Percentiles rank a stretch among this genome's conserved stretches.
phyloP scores from a whole-genome alignment of 37 sponge, comb jelly and placozoan genomes.

The Geodia barretti region DNA sequence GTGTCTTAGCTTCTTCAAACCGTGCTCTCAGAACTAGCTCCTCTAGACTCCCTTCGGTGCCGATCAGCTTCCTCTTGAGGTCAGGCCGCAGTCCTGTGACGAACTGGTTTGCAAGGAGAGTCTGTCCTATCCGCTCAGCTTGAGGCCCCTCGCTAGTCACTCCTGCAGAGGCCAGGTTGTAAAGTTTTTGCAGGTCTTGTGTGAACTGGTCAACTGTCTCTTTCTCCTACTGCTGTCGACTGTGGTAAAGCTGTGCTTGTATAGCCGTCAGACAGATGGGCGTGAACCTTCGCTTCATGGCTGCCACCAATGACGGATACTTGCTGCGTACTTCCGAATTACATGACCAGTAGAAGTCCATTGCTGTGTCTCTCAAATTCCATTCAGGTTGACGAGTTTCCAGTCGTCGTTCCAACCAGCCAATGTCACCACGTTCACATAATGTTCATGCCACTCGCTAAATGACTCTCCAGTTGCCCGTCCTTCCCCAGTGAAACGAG shows the following conservation, averaged over 20 bases:
- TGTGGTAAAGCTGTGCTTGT: slow-evolving; percentile 29
- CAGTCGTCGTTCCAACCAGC: slow-evolving; percentile 21
- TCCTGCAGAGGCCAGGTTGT: slow-evolving; percentile 29
- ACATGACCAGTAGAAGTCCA: slow-evolving; percentile 40
- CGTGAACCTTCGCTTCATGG: slow-evolving; percentile 30
- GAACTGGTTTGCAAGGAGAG: slow-evolving; percentile 36
- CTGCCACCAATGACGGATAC: slow-evolving; percentile 21
- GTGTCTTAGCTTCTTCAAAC: slow-evolving; percentile 37
- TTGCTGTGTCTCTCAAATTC: slow-evolving; percentile 34
- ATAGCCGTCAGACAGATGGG: slow-evolving; percentile 29
- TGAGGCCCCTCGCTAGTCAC: too few relatives aligned
- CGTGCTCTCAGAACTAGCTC: slow-evolving; percentile 21
- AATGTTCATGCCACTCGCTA: slow-evolving; percentile 39
- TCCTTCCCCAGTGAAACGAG: slow-evolving; percentile 24
- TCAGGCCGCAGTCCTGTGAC: slow-evolving; percentile 25
- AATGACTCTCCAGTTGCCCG: slow-evolving; percentile 16
- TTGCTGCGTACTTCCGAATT: background rate
- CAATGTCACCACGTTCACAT: slow-evolving; percentile 15
- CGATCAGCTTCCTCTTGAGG: slow-evolving; percentile 19
- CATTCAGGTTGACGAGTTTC: slow-evolving; percentile 30
- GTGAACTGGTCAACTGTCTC: slow-evolving; percentile 37
- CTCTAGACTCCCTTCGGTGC: slow-evolving; percentile 22
- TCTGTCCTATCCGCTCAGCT: slow-evolving; percentile 22
- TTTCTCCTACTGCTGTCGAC: slow-evolving; percentile 4
- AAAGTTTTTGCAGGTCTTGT: slow-evolving; percentile 32